Evolutionary conservation across 2,113 vertebrate species (phyloP).

Genomic region (Egretta garzetta): DNA sequence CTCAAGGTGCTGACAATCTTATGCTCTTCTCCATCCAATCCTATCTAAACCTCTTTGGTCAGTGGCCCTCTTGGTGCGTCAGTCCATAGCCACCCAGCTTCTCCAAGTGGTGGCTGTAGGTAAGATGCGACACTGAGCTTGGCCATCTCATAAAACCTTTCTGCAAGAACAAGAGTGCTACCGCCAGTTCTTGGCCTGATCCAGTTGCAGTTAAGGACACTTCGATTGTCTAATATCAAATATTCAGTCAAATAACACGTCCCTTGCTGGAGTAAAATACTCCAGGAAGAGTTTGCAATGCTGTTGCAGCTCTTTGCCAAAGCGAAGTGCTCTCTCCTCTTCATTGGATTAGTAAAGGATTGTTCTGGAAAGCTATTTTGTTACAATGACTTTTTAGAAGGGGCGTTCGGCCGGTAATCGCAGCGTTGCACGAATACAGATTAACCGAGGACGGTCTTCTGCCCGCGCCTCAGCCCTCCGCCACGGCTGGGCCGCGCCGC

Average conservation of each 20-base stretch:
- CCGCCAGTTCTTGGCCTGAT: not conserved
- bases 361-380: not conserved
- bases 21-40: accelerated
- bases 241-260: not conserved
- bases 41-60: accelerated
- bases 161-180: not conserved
- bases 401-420: accelerated
- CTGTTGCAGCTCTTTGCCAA: not conserved
- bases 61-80: not conserved
- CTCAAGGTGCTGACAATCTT: not conserved
- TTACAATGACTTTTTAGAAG: not conserved
- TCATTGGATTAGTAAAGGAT: not conserved
- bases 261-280: not conserved
- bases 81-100: accelerated
- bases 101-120: accelerated
- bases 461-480: not conserved
- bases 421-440: accelerated
- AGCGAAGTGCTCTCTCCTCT: not conserved
- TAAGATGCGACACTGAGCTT: accelerated
- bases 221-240: not conserved
- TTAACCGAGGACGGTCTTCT: accelerated
- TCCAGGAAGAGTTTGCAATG: not conserved
- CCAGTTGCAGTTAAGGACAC: not conserved
- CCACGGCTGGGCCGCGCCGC: not conserved
- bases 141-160: accelerated